Evolutionary conservation across 2,113 vertebrate species (phyloP), one percentile per base, ranked within the genome.

Genomic region (Hystrix cristata): DNA sequence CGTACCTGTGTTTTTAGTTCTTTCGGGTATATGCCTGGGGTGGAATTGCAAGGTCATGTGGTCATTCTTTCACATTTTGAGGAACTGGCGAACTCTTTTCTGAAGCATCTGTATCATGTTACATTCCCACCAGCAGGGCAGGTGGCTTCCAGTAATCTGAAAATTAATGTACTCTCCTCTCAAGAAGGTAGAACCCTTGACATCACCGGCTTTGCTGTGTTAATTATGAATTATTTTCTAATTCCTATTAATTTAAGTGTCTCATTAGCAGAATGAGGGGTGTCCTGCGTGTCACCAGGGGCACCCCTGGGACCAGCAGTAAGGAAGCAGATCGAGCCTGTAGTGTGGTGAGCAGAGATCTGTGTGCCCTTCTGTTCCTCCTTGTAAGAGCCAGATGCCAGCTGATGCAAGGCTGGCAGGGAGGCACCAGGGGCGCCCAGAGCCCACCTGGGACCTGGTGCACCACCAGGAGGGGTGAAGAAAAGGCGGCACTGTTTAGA

Each of bases 321-420:
- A 8, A 55, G 64, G 69, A 34, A 87, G n/a, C 34, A 46, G 67
- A 31, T 51, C 38, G 27, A 43, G 60, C 43, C 55, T n/a, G 13
- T 53, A 2, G 9, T 53, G 46, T 12, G 15, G 43, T 27, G 59
- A 23, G 60, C 46, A 1, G 1, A 67, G 60, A 19, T 18, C 0
- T 43, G 0, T 5, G 27, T 8, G 18, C 1, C 0, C 53, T 34
- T 19, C 2, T 6, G 10, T 48, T 27, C 19, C 5, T 81, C 31
- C 81, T 46, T 8, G 18, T 10, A 11, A 15, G 7, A n/a, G 48
- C 53, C 62, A 51, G 7, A 23, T 13, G 7, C 64, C 31, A 34
- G 29, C 48, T 15, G 29, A 59, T 55, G 19, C 18, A 9, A 1
- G 59, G 60, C 14, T 48, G 38, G 53, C 72, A 12, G 5, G 6